phyloP scores from a whole-genome alignment of 2,113 vertebrate species.

The Elaphurus davidianus region DNA sequence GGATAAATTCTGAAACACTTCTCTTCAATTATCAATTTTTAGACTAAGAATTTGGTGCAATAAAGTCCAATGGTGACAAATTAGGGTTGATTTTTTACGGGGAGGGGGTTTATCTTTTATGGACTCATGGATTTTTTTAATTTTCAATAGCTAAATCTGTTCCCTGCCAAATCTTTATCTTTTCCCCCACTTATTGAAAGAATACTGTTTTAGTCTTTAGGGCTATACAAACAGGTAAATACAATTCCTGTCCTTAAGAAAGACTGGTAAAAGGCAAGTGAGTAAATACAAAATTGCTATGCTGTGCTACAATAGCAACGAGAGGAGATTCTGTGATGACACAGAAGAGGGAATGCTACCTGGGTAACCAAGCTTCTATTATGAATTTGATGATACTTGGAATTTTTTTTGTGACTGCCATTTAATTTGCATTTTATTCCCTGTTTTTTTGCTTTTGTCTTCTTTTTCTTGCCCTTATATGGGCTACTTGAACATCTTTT shows the following conservation, averaged over 20 bases:
- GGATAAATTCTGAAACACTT: not conserved
- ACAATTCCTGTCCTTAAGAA: not conserved
- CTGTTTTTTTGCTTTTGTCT: not conserved
- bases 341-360: too few relatives aligned
- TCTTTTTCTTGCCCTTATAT: not conserved
- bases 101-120: not conserved
- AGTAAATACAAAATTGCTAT: not conserved
- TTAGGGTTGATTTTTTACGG: not conserved
- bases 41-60: not conserved
- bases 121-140: not conserved
- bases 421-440: not conserved
- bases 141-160: not conserved
- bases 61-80: not conserved
- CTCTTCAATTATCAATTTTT: not conserved
- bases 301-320: accelerated
- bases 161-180: not conserved
- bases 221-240: not conserved
- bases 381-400: not conserved
- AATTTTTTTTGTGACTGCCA: not conserved
- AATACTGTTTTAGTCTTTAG: not conserved
- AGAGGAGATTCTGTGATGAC: not conserved
- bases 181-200: not conserved
- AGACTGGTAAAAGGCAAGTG: not conserved
- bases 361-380: not conserved
- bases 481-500: not conserved